A percentile compares a stretch with the other conserved stretches of the same genome.
phyloP scores from a whole-genome alignment of 2,113 vertebrate genomes.

The Tragelaphus imberbis region DNA sequence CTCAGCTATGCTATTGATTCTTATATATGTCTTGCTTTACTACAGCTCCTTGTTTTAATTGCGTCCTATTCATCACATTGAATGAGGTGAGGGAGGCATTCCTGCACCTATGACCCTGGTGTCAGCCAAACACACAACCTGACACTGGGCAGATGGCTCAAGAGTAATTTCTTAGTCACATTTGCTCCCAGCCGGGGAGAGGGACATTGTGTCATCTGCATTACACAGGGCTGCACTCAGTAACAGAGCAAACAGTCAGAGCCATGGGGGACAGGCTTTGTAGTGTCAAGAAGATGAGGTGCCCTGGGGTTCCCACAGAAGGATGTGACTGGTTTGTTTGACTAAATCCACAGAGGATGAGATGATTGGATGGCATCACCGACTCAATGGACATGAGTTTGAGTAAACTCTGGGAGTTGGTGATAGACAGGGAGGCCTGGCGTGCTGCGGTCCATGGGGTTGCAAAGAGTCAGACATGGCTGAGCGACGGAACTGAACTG shows the following conservation, averaged over 20 bases:
- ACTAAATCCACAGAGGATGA: not conserved
- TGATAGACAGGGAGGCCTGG: not conserved
- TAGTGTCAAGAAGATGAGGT: not conserved
- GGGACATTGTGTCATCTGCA: not conserved
- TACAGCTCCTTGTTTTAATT: not conserved
- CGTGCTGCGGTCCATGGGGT: rapidly evolving
- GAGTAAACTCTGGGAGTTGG: not conserved
- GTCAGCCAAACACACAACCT: not conserved
- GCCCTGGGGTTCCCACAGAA: not conserved
- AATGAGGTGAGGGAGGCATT: not conserved
- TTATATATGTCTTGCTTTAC: not conserved
- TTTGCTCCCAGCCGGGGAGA: not conserved
- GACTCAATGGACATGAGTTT: not conserved
- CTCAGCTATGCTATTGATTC: not conserved
- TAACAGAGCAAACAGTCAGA: not conserved
- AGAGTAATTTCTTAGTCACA: not conserved
- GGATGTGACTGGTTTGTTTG: not conserved
- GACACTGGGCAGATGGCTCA: not conserved
- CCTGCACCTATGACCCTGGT: not conserved
- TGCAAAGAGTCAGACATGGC: not conserved
- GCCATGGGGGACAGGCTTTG: not conserved
- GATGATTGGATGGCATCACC: not conserved
- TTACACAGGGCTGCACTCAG: not conserved
- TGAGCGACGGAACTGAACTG: not conserved
- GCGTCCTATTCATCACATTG: not conserved